A percentile compares a stretch with the other conserved stretches of the same genome.
These are phyloP conservation scores for Plebejus argus DNA, from an alignment of 2,888 invertebrate species.

Conservation along the genomic window DNA sequence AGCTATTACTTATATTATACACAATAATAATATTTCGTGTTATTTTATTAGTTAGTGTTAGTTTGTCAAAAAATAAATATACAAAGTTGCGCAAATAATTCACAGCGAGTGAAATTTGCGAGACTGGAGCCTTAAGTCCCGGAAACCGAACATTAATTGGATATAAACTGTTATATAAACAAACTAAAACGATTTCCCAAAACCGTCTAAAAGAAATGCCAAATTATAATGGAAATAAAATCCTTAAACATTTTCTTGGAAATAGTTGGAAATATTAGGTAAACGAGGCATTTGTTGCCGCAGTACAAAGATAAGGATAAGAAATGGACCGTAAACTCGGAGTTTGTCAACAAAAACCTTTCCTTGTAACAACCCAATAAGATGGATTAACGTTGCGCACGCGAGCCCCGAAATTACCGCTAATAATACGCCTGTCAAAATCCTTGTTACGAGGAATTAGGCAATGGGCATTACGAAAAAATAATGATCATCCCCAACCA, in stretches of 20 bases:
- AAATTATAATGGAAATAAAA: no score
- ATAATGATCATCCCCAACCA: neutral
- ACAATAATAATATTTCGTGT: no score
- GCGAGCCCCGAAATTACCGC: constrained; percentile 1
- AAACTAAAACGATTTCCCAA: no score
- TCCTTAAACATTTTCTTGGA: neutral
- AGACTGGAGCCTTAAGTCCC: no score
- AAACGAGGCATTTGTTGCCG: constrained; percentile 3
- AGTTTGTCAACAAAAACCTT: constrained; percentile 29
- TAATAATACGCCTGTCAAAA: constrained; percentile 23
- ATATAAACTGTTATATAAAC: no score
- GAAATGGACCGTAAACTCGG: constrained; percentile 1
- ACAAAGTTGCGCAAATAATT: no score
- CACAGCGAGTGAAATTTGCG: no score
- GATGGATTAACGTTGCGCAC: constrained; percentile 7
- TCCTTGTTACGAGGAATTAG: constrained; percentile 22
- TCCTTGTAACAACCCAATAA: constrained; percentile 27
- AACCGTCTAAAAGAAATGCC: no score
- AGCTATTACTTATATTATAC: no score
- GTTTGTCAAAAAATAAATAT: no score
- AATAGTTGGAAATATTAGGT: neutral
- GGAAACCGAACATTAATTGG: no score
- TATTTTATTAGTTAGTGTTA: no score
- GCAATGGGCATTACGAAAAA: constrained; percentile 10
- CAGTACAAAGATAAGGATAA: neutral